Evolutionary conservation across 2,113 vertebrate species (phyloP).

Genomic region (Cinclus mexicanus): DNA sequence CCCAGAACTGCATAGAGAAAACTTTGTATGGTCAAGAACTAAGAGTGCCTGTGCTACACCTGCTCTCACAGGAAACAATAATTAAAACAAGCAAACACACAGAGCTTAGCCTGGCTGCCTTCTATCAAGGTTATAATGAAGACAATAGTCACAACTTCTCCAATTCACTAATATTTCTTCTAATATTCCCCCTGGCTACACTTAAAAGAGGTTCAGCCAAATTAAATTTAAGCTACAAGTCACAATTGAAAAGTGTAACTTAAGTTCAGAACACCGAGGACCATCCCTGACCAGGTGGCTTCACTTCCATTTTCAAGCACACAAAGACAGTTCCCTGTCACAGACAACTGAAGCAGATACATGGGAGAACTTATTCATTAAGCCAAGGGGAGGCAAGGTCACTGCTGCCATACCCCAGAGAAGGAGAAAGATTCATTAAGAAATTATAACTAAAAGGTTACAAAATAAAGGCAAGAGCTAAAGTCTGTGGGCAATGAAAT

Average conservation of each 20-base stretch:
- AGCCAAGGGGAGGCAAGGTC: conserved; percentile 39
- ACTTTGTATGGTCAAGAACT: not conserved
- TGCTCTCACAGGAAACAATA: conserved; percentile 7
- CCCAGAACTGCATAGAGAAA: conserved; percentile 16
- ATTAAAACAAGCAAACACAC: conserved; percentile 6
- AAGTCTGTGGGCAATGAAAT: conserved; percentile 72
- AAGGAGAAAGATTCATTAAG: conserved; percentile 54
- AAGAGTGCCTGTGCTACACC: not conserved
- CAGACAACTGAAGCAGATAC: not conserved
- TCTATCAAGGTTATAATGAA: conserved; percentile 1
- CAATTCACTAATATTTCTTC: conserved; percentile 17
- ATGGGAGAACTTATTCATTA: conserved; percentile 19
- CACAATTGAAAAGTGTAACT: conserved; percentile 13
- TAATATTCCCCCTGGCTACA: conserved; percentile 1
- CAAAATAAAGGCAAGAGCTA: conserved; percentile 76
- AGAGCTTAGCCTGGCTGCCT: not conserved
- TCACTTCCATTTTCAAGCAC: not conserved
- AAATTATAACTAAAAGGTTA: conserved; percentile 71
- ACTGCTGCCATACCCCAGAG: conserved; percentile 59
- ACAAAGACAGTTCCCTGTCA: not conserved
- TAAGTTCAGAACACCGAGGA: not conserved
- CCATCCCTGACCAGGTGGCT: conserved; percentile 13
- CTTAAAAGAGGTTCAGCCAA: conserved; percentile 12
- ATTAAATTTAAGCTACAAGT: conserved; percentile 28
- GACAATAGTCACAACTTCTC: conserved; percentile 29